Evolutionary conservation across 2,797 vertebrate species (phyloP).

Genomic region (Lophius americanus): DNA sequence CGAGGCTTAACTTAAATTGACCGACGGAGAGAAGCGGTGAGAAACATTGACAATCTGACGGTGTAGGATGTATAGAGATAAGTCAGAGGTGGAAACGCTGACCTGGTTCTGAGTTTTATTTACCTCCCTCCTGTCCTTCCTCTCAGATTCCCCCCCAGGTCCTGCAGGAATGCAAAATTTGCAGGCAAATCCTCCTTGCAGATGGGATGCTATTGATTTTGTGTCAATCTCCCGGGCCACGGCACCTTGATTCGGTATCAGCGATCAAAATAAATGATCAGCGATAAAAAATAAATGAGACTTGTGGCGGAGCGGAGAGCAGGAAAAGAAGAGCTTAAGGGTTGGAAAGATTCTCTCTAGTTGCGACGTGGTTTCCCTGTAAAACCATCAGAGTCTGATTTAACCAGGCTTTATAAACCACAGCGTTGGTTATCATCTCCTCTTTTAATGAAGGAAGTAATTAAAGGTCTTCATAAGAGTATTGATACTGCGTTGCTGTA

Average conservation of each 20-base stretch:
- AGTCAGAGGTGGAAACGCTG: slow-evolving; percentile 49
- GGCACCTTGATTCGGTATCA: slow-evolving; percentile 63
- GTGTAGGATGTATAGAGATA: slow-evolving; percentile 48
- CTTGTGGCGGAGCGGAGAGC: slow-evolving; percentile 20
- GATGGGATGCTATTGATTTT: slow-evolving; percentile 61
- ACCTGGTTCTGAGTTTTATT: slow-evolving; percentile 21
- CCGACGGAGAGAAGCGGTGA: neutral
- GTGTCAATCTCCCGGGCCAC: slow-evolving; percentile 50
- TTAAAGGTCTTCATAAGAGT: slow-evolving; percentile 11
- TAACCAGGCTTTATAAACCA: neutral
- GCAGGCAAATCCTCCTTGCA: slow-evolving; percentile 28
- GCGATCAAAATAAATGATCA: neutral
- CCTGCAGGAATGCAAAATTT: slow-evolving; percentile 62
- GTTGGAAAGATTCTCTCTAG: slow-evolving; percentile 9
- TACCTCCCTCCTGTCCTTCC: neutral
- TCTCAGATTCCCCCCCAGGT: neutral
- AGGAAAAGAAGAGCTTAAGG: slow-evolving; percentile 10
- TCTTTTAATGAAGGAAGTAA: slow-evolving; percentile 6
- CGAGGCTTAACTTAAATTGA: too few relatives aligned
- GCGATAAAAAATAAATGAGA: slow-evolving; percentile 51
- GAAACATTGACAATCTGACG: slow-evolving; percentile 6
- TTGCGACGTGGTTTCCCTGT: neutral
- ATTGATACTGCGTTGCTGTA: slow-evolving; percentile 7
- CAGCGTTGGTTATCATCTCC: slow-evolving; percentile 5
- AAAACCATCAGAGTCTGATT: slow-evolving; percentile 14